Conservation (phyloP, 1,140 invertebrate species). For the Conus ventricosus region DNA sequence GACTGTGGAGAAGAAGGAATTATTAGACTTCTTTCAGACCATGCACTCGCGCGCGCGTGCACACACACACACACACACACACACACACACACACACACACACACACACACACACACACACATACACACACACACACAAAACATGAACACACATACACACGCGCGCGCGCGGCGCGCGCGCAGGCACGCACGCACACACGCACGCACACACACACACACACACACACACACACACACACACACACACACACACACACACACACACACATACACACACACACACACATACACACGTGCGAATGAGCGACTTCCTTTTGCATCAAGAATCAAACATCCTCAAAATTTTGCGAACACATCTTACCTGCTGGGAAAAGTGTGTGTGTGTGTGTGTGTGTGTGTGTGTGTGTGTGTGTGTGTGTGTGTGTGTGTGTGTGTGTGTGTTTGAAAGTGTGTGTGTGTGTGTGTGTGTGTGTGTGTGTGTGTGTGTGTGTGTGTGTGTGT, state of each 20-base stretch:
- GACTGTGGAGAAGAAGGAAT: too few relatives aligned
- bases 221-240: too few relatives aligned
- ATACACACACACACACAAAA: constrained; percentile 19
- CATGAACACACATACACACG: constrained; percentile 14
- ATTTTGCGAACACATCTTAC: background rate
- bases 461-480: too few relatives aligned
- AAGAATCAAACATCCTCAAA: background rate
- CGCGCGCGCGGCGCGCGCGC: background rate
- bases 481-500: background rate
- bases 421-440: too few relatives aligned
- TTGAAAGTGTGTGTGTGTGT: background rate
- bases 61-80: too few relatives aligned
- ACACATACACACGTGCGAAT: background rate
- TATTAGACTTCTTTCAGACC: too few relatives aligned
- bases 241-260: too few relatives aligned
- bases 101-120: constrained; percentile 1
- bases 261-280: background rate
- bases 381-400: background rate
- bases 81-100: too few relatives aligned
- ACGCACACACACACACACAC: background rate
- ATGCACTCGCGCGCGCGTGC: too few relatives aligned
- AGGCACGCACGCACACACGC: background rate
- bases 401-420: background rate
- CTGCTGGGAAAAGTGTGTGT: background rate
- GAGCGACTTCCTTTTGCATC: background rate